A percentile compares a stretch with the other conserved stretches of the same genome.
phyloP scores from a whole-genome alignment of 2,113 vertebrate species.

The Brienomyrus brachyistius region DNA sequence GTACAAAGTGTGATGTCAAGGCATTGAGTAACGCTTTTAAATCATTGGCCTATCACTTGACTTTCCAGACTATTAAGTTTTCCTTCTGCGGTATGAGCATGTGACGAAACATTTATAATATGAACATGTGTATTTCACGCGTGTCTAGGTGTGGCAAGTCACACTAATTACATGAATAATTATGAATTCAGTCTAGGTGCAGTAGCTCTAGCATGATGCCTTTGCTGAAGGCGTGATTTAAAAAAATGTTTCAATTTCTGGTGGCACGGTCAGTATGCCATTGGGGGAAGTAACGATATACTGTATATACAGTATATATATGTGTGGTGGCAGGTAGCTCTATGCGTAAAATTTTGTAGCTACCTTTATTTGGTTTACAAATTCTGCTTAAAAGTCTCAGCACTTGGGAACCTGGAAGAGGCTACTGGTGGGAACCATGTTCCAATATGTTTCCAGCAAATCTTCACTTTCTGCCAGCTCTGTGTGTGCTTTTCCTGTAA shows the following conservation, averaged over 20 bases:
- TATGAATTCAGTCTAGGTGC: background rate
- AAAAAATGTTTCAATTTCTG: slow-evolving; percentile 30
- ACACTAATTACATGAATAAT: background rate
- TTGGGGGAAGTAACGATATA: slow-evolving; percentile 34
- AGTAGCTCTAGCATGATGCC: background rate
- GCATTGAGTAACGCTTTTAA: background rate
- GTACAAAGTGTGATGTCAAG: background rate
- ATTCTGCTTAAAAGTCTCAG: slow-evolving; percentile 1
- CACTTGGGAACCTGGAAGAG: background rate
- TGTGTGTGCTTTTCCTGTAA: slow-evolving; percentile 28
- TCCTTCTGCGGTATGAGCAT: background rate
- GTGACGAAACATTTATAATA: background rate
- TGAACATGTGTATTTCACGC: background rate
- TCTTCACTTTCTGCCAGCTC: slow-evolving; percentile 29
- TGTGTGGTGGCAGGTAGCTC: slow-evolving; percentile 26
- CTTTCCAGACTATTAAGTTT: background rate
- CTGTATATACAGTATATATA: slow-evolving; percentile 21
- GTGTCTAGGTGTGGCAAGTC: background rate
- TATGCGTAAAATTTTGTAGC: slow-evolving; percentile 23
- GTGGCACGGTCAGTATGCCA: slow-evolving; percentile 44
- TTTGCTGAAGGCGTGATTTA: slow-evolving; percentile 28
- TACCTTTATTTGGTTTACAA: slow-evolving; percentile 31
- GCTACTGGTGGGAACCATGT: background rate
- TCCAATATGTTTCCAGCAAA: slow-evolving; percentile 26
- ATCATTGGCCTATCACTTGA: background rate